These are phyloP conservation scores for Hafferia zeledoni DNA, from an alignment of 2,797 vertebrate genomes.

Conservation along the genomic window DNA sequence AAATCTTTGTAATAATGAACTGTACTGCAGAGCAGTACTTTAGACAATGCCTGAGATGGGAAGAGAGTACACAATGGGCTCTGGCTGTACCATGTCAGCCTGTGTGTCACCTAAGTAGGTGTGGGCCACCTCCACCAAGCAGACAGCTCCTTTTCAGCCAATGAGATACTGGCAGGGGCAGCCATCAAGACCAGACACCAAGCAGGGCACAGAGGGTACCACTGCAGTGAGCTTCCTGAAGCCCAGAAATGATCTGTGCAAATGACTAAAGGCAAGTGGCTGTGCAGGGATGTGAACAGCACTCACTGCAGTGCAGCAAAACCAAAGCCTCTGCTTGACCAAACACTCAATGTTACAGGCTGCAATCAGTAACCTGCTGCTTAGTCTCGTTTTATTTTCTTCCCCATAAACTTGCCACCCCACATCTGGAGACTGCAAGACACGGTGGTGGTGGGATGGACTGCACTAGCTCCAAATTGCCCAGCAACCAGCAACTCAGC, in stretches of 20 bases:
- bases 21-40: not conserved
- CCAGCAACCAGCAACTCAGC: not conserved
- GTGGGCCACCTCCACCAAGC: not conserved
- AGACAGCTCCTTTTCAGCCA: not conserved
- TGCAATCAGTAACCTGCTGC: not conserved
- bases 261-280: not conserved
- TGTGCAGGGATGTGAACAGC: not conserved
- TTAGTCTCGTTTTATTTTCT: not conserved
- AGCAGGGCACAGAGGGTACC: not conserved
- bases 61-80: not conserved
- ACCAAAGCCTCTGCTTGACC: not conserved
- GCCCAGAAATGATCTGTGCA: not conserved
- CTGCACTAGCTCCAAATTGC: not conserved
- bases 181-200: not conserved
- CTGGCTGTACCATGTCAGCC: not conserved
- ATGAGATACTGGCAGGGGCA: not conserved
- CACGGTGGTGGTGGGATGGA: too few relatives aligned
- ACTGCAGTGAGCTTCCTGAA: not conserved
- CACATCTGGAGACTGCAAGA: not conserved
- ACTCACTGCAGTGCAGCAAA: not conserved
- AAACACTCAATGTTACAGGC: fast-evolving
- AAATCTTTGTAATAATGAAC: not conserved
- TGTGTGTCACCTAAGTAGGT: not conserved
- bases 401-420: not conserved
- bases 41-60: fast-evolving